phyloP scores from a whole-genome alignment of 2,113 vertebrate genomes.

The Paedocypris sp. region DNA sequence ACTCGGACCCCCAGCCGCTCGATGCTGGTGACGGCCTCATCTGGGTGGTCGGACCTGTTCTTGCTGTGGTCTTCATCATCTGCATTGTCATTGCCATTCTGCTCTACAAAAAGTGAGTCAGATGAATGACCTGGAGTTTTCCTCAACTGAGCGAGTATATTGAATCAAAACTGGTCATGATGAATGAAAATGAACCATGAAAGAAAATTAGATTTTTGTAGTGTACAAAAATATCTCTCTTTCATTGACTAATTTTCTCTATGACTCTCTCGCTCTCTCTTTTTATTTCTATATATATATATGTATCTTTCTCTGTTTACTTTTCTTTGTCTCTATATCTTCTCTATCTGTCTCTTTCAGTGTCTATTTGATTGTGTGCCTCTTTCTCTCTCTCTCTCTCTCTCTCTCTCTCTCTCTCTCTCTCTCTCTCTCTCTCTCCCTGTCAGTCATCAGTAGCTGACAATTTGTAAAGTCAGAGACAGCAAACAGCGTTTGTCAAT shows the following conservation, averaged over 20 bases:
- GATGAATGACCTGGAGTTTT: too few relatives aligned
- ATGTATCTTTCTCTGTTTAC: neutral
- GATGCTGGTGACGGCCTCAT: slow-evolving; percentile 91
- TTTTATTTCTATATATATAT: slow-evolving; percentile 25
- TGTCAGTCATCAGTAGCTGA: too few relatives aligned
- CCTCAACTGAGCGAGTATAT: too few relatives aligned
- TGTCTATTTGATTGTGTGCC: slow-evolving; percentile 43
- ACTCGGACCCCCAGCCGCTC: slow-evolving; percentile 83
- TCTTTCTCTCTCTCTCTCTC: slow-evolving; percentile 38
- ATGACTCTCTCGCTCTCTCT: slow-evolving; percentile 43
- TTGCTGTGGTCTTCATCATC: slow-evolving; percentile 96
- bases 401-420: too few relatives aligned
- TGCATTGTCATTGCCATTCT: slow-evolving; percentile 97
- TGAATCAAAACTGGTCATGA: too few relatives aligned
- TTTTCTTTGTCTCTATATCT: slow-evolving; percentile 31
- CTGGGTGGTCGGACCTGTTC: slow-evolving; percentile 93
- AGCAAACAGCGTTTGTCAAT: too few relatives aligned
- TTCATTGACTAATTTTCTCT: too few relatives aligned
- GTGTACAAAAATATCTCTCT: too few relatives aligned
- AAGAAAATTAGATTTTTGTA: too few relatives aligned
- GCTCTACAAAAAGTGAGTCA: slow-evolving; percentile 96
- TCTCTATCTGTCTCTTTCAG: neutral
- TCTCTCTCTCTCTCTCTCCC: too few relatives aligned
- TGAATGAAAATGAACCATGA: too few relatives aligned
- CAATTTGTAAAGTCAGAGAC: too few relatives aligned